Evolutionary conservation across 2,113 vertebrate genomes (phyloP).

Genomic region (Ptilorrhoa leucosticta): DNA sequence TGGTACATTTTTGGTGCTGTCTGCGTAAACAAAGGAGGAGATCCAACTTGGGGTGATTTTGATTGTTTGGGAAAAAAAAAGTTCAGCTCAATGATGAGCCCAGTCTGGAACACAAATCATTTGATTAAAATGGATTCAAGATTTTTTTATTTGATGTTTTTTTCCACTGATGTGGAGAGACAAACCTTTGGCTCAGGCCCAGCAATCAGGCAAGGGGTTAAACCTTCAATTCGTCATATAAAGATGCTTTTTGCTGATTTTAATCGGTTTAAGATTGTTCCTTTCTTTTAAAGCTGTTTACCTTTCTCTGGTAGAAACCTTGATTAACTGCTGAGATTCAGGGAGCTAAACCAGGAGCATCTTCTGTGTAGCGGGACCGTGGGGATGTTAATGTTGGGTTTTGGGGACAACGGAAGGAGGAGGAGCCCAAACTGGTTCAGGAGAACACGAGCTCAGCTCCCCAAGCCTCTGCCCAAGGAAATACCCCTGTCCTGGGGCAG

Average conservation of each 20-base stretch:
- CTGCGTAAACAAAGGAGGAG: background rate
- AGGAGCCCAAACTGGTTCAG: background rate
- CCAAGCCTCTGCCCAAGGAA: background rate
- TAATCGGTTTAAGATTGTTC: background rate
- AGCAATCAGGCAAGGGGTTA: background rate
- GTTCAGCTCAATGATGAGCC: background rate
- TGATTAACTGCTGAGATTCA: background rate
- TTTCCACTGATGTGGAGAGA: background rate
- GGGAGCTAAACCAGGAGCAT: background rate
- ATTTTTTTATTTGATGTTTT: background rate
- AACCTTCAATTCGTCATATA: background rate
- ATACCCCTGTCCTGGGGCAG: background rate
- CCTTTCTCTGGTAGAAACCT: background rate
- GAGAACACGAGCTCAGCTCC: accelerated
- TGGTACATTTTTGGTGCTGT: background rate
- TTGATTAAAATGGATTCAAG: background rate
- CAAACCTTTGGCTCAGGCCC: background rate
- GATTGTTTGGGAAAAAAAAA: background rate
- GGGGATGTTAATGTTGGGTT: background rate
- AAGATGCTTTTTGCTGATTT: background rate
- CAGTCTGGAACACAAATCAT: background rate
- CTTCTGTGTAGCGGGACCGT: background rate
- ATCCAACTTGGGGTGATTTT: background rate
- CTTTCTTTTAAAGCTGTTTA: background rate
- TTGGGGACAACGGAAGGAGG: background rate